Percentiles rank a stretch among this genome's conserved stretches.
phyloP scores from a whole-genome alignment of 2,113 vertebrate species.

The Crotalus helleri region DNA sequence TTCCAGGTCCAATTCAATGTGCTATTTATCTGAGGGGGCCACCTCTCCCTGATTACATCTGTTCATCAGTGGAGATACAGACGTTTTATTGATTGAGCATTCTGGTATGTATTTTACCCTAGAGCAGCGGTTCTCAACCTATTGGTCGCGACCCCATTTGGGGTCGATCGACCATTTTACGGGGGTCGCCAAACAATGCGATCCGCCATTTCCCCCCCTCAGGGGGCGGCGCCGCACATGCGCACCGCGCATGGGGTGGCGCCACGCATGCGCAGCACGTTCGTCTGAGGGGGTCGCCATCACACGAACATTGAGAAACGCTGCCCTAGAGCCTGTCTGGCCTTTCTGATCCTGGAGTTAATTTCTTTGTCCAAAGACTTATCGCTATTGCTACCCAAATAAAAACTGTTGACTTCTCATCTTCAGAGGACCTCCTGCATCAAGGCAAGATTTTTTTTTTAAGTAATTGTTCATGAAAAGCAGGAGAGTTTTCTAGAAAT shows the following conservation, averaged over 20 bases:
- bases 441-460: neutral
- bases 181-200: no score
- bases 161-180: no score
- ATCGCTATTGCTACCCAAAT: neutral
- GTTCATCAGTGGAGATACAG: neutral
- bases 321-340: neutral
- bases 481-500: neutral
- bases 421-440: neutral
- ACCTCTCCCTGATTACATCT: neutral
- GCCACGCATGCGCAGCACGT: no score
- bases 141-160: no score
- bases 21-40: neutral
- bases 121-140: neutral
- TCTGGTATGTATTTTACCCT: neutral
- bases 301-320: no score
- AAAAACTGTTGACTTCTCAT: neutral
- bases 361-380: neutral
- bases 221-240: no score
- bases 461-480: neutral
- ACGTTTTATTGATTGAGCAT: neutral
- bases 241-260: no score
- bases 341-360: neutral
- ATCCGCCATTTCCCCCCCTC: no score
- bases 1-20: neutral
- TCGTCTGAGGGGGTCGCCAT: no score